A percentile compares a stretch with the other conserved stretches of the same genome.
Evolutionary conservation across 2,797 vertebrate species (phyloP).

Genomic region (Squalus acanthias): DNA sequence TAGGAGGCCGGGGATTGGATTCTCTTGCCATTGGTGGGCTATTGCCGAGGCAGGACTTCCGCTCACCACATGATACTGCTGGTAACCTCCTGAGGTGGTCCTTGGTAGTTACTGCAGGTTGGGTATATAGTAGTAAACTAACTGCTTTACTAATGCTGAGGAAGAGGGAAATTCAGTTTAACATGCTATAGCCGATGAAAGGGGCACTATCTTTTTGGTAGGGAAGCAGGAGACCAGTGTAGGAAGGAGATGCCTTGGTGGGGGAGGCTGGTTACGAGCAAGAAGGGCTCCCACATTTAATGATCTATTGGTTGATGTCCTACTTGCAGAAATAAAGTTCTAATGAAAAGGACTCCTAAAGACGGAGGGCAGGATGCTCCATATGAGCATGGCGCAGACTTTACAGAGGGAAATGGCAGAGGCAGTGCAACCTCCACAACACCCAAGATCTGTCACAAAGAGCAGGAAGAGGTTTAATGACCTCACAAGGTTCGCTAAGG

Average conservation of each 20-base stretch:
- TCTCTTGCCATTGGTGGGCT: neutral
- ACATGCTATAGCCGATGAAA: neutral
- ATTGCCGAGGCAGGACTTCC: neutral
- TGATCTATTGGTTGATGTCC: neutral
- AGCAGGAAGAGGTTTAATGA: neutral
- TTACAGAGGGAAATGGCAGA: neutral
- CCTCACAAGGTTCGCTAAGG: neutral
- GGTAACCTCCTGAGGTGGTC: no score
- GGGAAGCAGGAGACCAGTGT: neutral
- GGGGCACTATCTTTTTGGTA: neutral
- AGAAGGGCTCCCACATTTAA: neutral
- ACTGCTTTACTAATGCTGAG: neutral
- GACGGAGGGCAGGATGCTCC: neutral
- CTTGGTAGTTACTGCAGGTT: neutral
- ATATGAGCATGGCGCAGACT: neutral
- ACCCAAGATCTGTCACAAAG: neutral
- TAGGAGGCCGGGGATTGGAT: neutral
- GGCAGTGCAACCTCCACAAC: neutral
- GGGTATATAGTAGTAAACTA: neutral
- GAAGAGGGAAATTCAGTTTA: neutral
- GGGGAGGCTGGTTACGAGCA: neutral
- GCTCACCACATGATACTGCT: neutral
- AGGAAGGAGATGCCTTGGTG: neutral
- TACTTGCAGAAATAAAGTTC: neutral
- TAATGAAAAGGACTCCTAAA: neutral